Conservation (phyloP, 2,797 vertebrate genomes). For the Pseudocheirus occidentalis region DNA sequence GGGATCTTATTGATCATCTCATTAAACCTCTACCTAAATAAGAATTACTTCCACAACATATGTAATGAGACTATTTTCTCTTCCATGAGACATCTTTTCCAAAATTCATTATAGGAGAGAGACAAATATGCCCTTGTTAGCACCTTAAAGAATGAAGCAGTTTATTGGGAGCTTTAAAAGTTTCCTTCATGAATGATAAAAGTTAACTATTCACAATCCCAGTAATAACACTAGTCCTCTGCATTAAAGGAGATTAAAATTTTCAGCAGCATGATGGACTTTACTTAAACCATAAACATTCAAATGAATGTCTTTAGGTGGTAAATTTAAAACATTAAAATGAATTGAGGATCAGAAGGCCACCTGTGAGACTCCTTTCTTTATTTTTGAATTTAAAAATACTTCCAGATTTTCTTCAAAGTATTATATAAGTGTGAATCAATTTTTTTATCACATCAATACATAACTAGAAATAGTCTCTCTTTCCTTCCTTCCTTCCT, state of each 20-base stretch:
- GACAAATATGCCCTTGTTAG: neutral
- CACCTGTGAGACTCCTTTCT: neutral
- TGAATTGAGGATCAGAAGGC: neutral
- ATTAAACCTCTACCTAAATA: neutral
- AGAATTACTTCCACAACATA: neutral
- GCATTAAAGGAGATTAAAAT: neutral
- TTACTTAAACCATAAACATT: neutral
- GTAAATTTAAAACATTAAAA: neutral
- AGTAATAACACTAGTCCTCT: neutral
- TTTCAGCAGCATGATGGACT: neutral
- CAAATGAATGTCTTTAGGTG: neutral
- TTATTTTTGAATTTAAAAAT: conserved; percentile 17
- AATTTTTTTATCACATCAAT: neutral
- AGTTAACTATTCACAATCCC: neutral
- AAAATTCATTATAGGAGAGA: neutral
- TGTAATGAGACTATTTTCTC: neutral
- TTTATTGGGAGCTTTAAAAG: neutral
- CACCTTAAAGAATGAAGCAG: neutral
- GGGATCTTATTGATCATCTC: neutral
- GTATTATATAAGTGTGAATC: neutral
- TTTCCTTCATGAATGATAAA: neutral
- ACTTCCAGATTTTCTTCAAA: neutral
- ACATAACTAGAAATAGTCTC: neutral
- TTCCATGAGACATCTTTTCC: neutral
- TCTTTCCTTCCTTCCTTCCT: neutral